phyloP scores from a whole-genome alignment of 2,113 vertebrate species.

The Odocoileus virginianus region DNA sequence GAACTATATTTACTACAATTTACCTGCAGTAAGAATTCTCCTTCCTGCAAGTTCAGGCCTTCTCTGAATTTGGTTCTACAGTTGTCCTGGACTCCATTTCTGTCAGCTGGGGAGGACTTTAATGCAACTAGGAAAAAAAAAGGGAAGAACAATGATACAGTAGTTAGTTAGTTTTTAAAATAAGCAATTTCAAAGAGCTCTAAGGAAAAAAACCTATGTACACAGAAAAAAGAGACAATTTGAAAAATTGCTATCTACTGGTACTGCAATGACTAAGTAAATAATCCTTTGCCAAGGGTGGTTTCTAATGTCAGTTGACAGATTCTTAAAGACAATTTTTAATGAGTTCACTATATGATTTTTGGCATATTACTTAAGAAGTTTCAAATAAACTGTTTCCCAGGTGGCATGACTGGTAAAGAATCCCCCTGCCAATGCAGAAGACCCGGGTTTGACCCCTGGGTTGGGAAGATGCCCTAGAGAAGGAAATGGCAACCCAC shows the following conservation, averaged over 20 bases:
- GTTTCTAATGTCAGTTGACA: not conserved
- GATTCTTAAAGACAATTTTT: not conserved
- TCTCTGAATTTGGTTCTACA: slow-evolving; percentile 67
- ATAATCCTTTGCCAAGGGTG: not conserved
- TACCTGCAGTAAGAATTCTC: slow-evolving; percentile 88
- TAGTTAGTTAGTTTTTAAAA: not conserved
- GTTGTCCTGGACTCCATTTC: slow-evolving; percentile 78
- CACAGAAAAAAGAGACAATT: not conserved
- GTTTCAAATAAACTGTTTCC: not conserved
- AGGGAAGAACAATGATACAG: not conserved
- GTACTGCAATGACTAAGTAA: not conserved
- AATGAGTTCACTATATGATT: not conserved
- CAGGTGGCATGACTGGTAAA: not conserved
- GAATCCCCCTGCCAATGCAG: not conserved
- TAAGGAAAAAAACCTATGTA: not conserved
- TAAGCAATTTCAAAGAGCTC: not conserved
- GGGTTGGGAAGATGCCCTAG: not conserved
- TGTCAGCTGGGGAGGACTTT: slow-evolving; percentile 77
- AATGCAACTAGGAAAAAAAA: slow-evolving; percentile 79
- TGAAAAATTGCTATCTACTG: not conserved
- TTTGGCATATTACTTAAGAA: not conserved
- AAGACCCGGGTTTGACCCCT: not conserved
- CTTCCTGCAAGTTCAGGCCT: slow-evolving; percentile 79
- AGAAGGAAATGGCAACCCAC: not conserved
- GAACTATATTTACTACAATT: not conserved